Conservation (phyloP, 1,140 invertebrate genomes). For the Stegodyphus mimosarum region DNA sequence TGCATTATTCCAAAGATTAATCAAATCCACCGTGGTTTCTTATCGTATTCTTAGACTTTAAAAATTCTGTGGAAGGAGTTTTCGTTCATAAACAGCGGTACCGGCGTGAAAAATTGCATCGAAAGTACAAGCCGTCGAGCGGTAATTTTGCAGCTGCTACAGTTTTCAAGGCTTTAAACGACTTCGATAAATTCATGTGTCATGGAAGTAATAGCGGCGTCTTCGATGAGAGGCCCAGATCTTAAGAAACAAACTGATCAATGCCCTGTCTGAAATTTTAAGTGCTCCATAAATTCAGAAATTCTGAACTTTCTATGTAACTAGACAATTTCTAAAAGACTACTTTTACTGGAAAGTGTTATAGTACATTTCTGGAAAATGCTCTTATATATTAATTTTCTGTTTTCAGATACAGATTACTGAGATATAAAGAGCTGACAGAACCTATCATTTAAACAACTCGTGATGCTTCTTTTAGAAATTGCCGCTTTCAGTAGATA, state of each 20-base stretch:
- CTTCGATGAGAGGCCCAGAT: neutral
- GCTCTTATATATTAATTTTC: neutral
- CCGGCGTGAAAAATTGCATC: slow-evolving; percentile 4
- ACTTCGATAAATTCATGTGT: slow-evolving; percentile 24
- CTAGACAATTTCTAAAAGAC: neutral
- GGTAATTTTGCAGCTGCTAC: slow-evolving; percentile 31
- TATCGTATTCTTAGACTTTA: too few species aligned
- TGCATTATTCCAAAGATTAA: too few species aligned
- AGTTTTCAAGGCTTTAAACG: slow-evolving; percentile 29
- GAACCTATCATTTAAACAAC: too few species aligned
- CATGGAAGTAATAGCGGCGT: slow-evolving; percentile 12
- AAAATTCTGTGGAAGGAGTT: neutral
- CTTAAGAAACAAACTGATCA: slow-evolving; percentile 1
- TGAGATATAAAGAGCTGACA: neutral
- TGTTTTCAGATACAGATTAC: neutral
- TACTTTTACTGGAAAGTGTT: neutral
- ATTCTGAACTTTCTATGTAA: neutral
- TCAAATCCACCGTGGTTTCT: too few species aligned
- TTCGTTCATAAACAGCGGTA: neutral
- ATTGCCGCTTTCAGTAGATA: too few species aligned
- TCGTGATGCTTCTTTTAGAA: too few species aligned
- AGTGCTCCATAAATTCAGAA: slow-evolving; percentile 26
- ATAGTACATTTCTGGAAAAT: neutral
- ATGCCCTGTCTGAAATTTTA: slow-evolving; percentile 26
- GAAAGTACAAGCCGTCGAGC: neutral